Percentiles rank a stretch among this genome's conserved stretches.
Conservation (phyloP, 1,140 invertebrate species). For the Brachionus asplanchnoidis region DNA sequence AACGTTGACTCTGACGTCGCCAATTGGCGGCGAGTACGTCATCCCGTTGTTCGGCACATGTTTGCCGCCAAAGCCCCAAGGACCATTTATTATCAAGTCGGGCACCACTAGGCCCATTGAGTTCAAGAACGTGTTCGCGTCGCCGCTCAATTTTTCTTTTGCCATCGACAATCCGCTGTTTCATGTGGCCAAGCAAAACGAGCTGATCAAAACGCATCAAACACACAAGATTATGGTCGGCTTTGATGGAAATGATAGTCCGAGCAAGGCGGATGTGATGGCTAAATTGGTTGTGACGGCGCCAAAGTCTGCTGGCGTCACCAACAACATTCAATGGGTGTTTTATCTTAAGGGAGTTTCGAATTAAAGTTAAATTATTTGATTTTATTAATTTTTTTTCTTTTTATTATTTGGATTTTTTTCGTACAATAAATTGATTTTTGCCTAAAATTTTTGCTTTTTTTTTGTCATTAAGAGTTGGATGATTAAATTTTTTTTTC, state of each 20-base stretch:
- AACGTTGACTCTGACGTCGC: conserved; percentile 49
- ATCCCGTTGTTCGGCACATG: conserved; percentile 56
- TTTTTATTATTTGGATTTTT: background rate
- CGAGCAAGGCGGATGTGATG: conserved; percentile 53
- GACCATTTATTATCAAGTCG: conserved; percentile 54
- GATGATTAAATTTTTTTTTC: too few relatives aligned
- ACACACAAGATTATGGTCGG: conserved; percentile 55
- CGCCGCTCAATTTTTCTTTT: conserved; percentile 50
- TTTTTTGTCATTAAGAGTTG: too few relatives aligned
- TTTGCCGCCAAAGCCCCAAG: conserved; percentile 55
- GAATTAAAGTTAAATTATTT: background rate
- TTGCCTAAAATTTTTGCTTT: background rate
- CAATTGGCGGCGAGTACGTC: conserved; percentile 53
- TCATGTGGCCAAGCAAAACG: conserved; percentile 53
- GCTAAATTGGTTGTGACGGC: conserved; percentile 56
- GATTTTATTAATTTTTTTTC: background rate
- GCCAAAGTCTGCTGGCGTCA: conserved; percentile 51
- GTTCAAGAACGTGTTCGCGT: conserved; percentile 55
- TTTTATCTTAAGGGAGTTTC: conserved; percentile 55
- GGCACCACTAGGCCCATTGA: conserved; percentile 51
- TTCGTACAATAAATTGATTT: background rate
- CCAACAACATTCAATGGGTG: conserved; percentile 52
- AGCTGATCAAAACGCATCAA: conserved; percentile 53
- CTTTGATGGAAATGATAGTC: conserved; percentile 54
- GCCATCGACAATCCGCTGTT: conserved; percentile 57